Base-by-base conservation (phyloP, 2,888 invertebrate species). In the Tyria jacobaeae region DNA sequence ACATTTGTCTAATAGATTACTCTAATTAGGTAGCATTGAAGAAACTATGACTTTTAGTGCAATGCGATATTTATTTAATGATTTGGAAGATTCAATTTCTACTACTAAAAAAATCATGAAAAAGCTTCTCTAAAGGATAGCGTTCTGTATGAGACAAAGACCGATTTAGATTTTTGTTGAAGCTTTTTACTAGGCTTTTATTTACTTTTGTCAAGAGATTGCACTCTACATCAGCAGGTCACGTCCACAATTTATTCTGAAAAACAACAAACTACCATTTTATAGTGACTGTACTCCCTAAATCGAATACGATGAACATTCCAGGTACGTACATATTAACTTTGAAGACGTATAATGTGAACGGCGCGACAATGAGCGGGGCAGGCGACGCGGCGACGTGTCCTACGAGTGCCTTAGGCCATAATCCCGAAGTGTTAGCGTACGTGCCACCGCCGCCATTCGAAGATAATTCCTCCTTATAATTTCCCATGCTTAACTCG, bases 401-500 rank as follows among this genome's bases (percentile, higher is more conserved):
- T 82, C 84, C 84, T 84, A 81, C 79, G 82, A 84, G 85, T 83
- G 88, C 88, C 89, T 80, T 77, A 77, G 87, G 89, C 85, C 74
- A 85, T 89, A 89, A 89, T 87, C 88, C 80, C 82, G 78, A 85
- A 86, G 85, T 87, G 85, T 87, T 85, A 84, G 78, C 83, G 84
- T 88, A 90, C 88, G 89, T 89, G 86, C 86, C 82, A 83, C 82
- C 85, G 80, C 83, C 84, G 86, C 84, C 84, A 84, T 89, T 89
- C 85, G 85, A 86, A 90, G 89, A 92, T 93, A 94, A 94, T 94
- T 90, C 89, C 89, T 90, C 86, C 90, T 89, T 92, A 92, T 92
- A 92, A 94, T 93, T 92, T 90, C 87, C 90, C 87, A 91, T 91
- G 89, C 90, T 91, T 91, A 92, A 92, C 90, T 90, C 86, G 84